Base-by-base conservation (phyloP, 35 echinoderm and acorn worm species). In the Apostichopus californicus region DNA sequence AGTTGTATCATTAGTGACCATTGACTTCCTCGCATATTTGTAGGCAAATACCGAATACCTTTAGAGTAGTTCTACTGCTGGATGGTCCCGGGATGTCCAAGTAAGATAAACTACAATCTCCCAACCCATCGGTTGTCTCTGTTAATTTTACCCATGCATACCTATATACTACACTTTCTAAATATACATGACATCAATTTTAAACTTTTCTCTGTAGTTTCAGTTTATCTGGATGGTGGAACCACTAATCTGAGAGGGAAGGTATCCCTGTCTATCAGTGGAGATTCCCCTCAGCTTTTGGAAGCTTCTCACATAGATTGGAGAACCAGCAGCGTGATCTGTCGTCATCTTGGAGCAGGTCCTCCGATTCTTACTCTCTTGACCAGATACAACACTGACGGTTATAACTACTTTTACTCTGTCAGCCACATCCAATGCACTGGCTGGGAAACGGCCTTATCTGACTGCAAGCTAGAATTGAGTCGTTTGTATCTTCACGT, bases 331-430 rank as follows among this genome's bases (percentile, higher is more conserved):
- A 82, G 34, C 11, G 80, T 55, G 4, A 82, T 55, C 80, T 82
- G 55, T 82, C 55, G 34, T 82, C 80, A 82, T 14, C 80, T 82
- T 52, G 55, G 34, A 82, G 55, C 46, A 82, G 80, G 71, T 22
- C 71, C 71, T 75, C 71, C 71, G 17, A 22, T 75, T 22, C 71
- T 75, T 13, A 75, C 71, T 3, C 71, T 75, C 7, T 75, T 18
- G 17, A 75, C 71, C 12, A 75, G 21, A 18, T 22, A 75, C 71
- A n/a, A 75, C n/a, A 7, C 71, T 75, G 71, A 75, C n/a, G 71
- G 71, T n/a, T 75, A 75, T 75, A 5, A 18, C 71, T n/a, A 75
- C 20, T 75, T 18, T 21, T 75, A 75, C 71, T 75, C 71, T 75
- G n/a, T 22, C 15, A 75, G 17, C 20, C 71, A 75, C 17, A 75